Percentiles rank a stretch among this genome's conserved stretches.
These are phyloP conservation scores for Notocelia uddmanniana DNA, from an alignment of 2,888 invertebrate species.

Conservation along the genomic window DNA sequence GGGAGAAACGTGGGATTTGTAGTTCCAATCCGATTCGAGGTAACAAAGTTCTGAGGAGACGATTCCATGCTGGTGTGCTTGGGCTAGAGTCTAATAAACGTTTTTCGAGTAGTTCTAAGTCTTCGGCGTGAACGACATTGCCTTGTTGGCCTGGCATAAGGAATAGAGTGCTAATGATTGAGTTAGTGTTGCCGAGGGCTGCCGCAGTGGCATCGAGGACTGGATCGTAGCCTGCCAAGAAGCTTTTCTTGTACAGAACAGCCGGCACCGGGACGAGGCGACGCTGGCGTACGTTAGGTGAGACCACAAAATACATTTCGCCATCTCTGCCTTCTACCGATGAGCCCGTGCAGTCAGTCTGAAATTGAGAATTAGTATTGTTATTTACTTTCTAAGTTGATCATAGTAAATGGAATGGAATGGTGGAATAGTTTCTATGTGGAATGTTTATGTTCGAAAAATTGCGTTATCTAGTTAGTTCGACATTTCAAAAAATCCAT, in stretches of 20 bases:
- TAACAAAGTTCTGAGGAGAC: conserved; percentile 89
- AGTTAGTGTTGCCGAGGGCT: conserved; percentile 89
- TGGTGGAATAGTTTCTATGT: no score
- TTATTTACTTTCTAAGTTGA: not conserved
- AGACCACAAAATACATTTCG: conserved; percentile 94
- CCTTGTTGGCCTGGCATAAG: conserved; percentile 95
- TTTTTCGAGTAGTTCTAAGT: conserved; percentile 90
- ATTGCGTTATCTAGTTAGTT: not conserved
- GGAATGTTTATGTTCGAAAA: not conserved
- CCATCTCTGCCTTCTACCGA: conserved; percentile 93
- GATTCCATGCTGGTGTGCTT: conserved; percentile 90
- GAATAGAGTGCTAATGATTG: conserved; percentile 91
- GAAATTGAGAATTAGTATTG: conserved; percentile 62
- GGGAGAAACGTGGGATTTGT: conserved; percentile 93
- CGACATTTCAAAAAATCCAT: not conserved
- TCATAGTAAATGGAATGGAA: no score
- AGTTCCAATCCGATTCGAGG: conserved; percentile 92
- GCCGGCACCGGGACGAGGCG: conserved; percentile 94
- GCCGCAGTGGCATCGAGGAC: conserved; percentile 93
- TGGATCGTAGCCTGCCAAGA: conserved; percentile 94
- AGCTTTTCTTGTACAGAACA: conserved; percentile 90
- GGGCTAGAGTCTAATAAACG: conserved; percentile 89
- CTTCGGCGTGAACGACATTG: conserved; percentile 91
- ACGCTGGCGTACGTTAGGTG: conserved; percentile 91
- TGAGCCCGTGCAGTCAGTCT: conserved; percentile 92